These are phyloP conservation scores for Toxotes chatareus DNA, from an alignment of 2,113 vertebrate genomes.

Conservation along the genomic window DNA sequence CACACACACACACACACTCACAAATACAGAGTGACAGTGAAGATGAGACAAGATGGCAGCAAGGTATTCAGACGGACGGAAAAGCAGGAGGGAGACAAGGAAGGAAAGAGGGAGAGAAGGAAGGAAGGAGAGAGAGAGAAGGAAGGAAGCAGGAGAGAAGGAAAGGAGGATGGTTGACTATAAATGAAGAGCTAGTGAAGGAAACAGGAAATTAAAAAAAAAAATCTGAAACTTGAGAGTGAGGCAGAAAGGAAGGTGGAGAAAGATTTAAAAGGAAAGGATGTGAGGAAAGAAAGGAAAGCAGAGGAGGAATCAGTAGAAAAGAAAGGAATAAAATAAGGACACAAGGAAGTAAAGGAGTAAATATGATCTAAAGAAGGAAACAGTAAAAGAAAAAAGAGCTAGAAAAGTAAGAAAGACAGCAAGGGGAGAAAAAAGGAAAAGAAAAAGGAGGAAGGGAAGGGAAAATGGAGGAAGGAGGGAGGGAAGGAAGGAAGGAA, in stretches of 20 bases:
- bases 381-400: too few relatives aligned
- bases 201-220: background rate
- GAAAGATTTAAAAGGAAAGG: background rate
- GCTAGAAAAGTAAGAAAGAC: too few relatives aligned
- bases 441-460: background rate
- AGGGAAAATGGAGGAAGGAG: background rate
- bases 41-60: constrained; percentile 46
- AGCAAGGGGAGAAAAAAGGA: background rate
- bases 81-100: background rate
- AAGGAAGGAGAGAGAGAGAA: too few relatives aligned
- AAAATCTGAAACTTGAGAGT: too few relatives aligned
- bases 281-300: too few relatives aligned
- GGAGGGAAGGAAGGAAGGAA: background rate
- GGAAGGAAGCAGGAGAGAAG: background rate
- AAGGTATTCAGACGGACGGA: constrained; percentile 13
- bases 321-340: too few relatives aligned
- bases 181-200: background rate
- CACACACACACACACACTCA: constrained; percentile 33
- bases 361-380: too few relatives aligned
- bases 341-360: too few relatives aligned
- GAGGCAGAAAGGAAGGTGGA: too few relatives aligned
- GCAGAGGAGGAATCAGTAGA: too few relatives aligned
- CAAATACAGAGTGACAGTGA: constrained; percentile 40
- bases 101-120: background rate
- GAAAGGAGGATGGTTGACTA: too few relatives aligned